These are phyloP conservation scores for Lithobates pipiens DNA, from an alignment of 2,797 vertebrate genomes.

Conservation along the genomic window DNA sequence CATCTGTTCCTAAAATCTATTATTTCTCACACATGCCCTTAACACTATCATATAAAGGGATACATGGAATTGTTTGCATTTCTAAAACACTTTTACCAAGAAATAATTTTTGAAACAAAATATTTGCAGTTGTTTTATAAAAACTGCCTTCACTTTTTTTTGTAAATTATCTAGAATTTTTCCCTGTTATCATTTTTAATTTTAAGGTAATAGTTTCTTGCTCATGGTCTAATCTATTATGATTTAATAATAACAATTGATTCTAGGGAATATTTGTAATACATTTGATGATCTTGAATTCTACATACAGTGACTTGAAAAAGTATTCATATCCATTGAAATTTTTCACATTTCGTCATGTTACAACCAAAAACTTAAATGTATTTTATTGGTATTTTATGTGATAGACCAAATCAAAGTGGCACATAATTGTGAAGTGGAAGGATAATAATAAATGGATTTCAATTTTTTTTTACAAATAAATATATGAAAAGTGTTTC, in stretches of 20 bases:
- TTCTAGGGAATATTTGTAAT: constrained; percentile 13
- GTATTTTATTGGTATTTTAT: too few species aligned
- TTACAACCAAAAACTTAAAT: too few species aligned
- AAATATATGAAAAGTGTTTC: too few species aligned
- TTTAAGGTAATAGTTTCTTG: constrained; percentile 30
- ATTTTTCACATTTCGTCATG: not conserved
- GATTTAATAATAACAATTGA: constrained; percentile 17
- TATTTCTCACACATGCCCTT: not conserved
- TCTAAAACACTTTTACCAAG: not conserved
- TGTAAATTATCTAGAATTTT: not conserved
- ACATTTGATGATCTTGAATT: constrained; percentile 36
- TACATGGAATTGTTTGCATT: not conserved
- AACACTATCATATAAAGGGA: not conserved
- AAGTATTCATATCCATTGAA: too few species aligned
- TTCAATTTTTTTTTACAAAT: too few species aligned
- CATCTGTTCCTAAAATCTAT: not conserved
- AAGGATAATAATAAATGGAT: too few species aligned
- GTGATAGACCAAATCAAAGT: too few species aligned
- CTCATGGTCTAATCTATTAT: constrained; percentile 21
- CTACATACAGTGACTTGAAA: not conserved
- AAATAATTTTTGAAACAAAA: not conserved
- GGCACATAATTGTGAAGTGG: too few species aligned
- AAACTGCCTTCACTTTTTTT: not conserved
- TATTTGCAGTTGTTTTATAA: constrained; percentile 6
- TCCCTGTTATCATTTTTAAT: not conserved